Percentiles rank a stretch among this genome's conserved stretches.
These are phyloP conservation scores for Portevinia maculata DNA, from an alignment of 2,888 invertebrate genomes.

Conservation along the genomic window DNA sequence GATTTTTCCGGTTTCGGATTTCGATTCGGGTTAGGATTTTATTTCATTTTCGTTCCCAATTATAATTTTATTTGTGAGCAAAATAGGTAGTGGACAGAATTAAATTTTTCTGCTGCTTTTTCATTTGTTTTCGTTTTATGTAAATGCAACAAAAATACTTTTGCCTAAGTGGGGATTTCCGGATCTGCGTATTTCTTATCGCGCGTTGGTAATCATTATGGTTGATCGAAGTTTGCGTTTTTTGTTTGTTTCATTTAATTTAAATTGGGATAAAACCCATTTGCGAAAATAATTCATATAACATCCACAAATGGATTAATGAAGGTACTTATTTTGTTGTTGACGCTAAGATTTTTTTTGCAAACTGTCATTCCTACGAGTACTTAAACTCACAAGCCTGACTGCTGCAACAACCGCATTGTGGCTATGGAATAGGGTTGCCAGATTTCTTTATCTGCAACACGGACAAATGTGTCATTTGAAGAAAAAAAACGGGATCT, in stretches of 20 bases:
- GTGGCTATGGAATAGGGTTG: too few relatives aligned
- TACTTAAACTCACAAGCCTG: too few relatives aligned
- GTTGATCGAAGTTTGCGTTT: slow-evolving; percentile 22
- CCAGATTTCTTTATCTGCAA: too few relatives aligned
- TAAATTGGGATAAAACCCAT: not conserved
- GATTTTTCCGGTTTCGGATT: slow-evolving; percentile 22
- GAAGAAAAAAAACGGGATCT: too few relatives aligned
- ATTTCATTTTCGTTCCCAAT: slow-evolving; percentile 15
- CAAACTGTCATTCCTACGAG: too few relatives aligned
- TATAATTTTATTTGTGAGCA: slow-evolving; percentile 25
- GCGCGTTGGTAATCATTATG: slow-evolving; percentile 33
- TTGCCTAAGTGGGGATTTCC: slow-evolving; percentile 30
- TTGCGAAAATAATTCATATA: too few relatives aligned
- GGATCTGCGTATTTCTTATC: slow-evolving; percentile 31
- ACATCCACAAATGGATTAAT: too few relatives aligned
- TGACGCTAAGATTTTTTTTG: too few relatives aligned
- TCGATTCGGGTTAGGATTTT: slow-evolving; percentile 25
- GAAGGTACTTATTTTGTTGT: too few relatives aligned
- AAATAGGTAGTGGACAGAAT: slow-evolving; percentile 38
- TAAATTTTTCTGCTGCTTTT: slow-evolving; percentile 5
- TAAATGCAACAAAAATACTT: slow-evolving; percentile 47
- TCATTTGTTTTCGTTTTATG: slow-evolving; percentile 8
- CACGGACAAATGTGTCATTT: too few relatives aligned
- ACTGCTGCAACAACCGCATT: too few relatives aligned
- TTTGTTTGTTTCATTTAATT: not conserved